Evolutionary conservation across 2,888 invertebrate genomes (phyloP), one percentile per base, ranked within the genome.

Genomic region (Metacarcinus magister): DNA sequence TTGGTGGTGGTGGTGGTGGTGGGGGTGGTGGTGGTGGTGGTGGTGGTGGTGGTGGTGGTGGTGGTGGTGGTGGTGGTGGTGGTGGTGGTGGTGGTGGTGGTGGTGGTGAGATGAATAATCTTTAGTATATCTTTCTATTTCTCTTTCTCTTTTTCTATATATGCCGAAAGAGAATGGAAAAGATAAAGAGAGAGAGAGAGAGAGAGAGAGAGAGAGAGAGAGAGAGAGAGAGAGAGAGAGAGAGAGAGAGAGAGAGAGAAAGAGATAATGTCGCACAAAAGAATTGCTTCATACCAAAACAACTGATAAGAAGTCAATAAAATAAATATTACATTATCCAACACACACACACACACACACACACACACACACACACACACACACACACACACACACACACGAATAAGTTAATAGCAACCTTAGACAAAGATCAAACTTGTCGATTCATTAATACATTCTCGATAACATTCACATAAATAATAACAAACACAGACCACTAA

Each of bases 81-180:
- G n/a, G n/a, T n/a, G n/a, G n/a, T n/a, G n/a, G n/a, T n/a, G n/a
- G 39, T 39, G 39, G 39, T 39, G 39, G 39, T 39, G 39, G 39
- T 39, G 39, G 39, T 44, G 43, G 43, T 8, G 39, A 28, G 39
- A 39, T 0, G 4, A 39, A 7, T 28, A 43, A 13, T 43, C 13
- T 39, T 3, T 90, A 10, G 7, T 44, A 10, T 46, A 1, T 92
- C 48, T 46, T 46, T 92, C 92, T 46, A 1, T 92, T 48, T 46
- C 92, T 92, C 92, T 92, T 48, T 92, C 92, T 87, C 87, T 87
- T 32, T 87, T 32, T 87, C 87, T 87, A n/a, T 87, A n/a, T 87
- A 39, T 39, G 39, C 39, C 39, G 2, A 39, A 39, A 39, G 39
- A 39, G 39, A 39, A 39, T 39, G 39, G 39, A 39, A 39, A 39